Percentiles rank a stretch among this genome's conserved stretches.
Conservation (phyloP, 1,140 invertebrate species). For the Temnothorax curvispinosus region DNA sequence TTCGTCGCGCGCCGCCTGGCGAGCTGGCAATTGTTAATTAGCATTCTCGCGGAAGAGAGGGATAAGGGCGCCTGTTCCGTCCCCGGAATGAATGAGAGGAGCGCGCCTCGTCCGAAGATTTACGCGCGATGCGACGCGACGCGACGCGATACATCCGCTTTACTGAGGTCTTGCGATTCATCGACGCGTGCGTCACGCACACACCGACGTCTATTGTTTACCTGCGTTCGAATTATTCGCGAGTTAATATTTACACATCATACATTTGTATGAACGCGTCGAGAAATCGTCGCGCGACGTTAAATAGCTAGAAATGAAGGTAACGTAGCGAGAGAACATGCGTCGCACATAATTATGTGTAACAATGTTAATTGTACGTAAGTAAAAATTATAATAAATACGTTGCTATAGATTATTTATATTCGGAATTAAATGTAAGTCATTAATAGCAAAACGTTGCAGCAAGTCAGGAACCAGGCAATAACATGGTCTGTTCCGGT, state of each 20-base stretch:
- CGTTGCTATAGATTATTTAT: not conserved
- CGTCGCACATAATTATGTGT: not conserved
- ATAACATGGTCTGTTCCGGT: not conserved
- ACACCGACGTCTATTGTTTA: constrained; percentile 7
- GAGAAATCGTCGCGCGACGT: not conserved
- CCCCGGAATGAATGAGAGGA: constrained; percentile 55
- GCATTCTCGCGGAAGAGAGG: constrained; percentile 66
- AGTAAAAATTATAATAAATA: not conserved
- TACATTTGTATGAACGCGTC: not conserved
- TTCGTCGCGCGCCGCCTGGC: constrained; percentile 60
- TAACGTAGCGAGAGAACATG: not conserved
- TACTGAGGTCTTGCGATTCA: not conserved
- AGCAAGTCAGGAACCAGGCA: not conserved
- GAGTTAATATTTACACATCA: not conserved
- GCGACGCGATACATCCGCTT: constrained; percentile 36
- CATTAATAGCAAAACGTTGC: not conserved
- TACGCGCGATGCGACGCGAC: constrained; percentile 29
- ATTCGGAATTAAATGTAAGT: not conserved
- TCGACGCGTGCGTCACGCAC: not conserved
- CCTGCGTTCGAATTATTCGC: not conserved
- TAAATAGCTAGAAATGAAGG: not conserved
- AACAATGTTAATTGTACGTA: not conserved
- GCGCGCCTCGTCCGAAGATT: constrained; percentile 43
- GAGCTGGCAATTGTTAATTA: constrained; percentile 78
- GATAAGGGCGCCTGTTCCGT: constrained; percentile 12